phyloP scores from a whole-genome alignment of 2,113 vertebrate genomes.

The Emydocephalus ijimae region DNA sequence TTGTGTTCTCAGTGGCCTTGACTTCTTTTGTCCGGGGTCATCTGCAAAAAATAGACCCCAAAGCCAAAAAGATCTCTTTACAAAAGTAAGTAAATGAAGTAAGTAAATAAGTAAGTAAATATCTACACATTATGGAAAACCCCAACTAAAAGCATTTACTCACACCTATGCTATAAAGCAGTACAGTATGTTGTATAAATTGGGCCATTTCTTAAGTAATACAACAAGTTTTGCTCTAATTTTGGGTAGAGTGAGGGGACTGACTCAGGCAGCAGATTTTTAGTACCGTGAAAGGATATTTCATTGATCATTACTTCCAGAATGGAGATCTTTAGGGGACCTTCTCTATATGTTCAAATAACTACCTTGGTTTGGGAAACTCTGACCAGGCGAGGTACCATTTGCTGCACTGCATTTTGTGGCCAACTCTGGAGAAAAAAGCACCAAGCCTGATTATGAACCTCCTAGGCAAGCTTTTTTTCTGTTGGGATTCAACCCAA shows the following conservation, averaged over 20 bases:
- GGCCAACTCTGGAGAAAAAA: not conserved
- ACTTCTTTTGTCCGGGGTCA: slow-evolving; percentile 52
- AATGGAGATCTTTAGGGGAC: no score
- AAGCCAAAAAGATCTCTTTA: not conserved
- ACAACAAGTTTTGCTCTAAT: not conserved
- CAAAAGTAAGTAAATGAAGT: not conserved
- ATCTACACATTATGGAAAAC: not conserved
- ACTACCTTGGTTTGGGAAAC: not conserved
- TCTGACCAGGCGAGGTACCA: not conserved
- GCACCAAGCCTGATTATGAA: not conserved
- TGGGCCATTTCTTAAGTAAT: not conserved
- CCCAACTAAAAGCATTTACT: not conserved
- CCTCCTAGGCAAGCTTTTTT: not conserved
- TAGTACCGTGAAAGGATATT: not conserved
- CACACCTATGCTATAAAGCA: not conserved
- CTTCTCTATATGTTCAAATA: not conserved
- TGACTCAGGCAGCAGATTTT: not conserved
- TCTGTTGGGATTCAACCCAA: not conserved
- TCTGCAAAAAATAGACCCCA: slow-evolving; percentile 55
- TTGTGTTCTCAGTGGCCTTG: slow-evolving; percentile 40
- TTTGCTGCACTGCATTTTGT: not conserved
- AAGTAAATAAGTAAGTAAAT: not conserved
- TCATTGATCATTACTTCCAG: not conserved
- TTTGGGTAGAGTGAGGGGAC: not conserved
- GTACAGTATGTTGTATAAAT: not conserved